Evolutionary conservation across 1,140 invertebrate species (phyloP).

Genomic region (Mizuhopecten yessoensis): DNA sequence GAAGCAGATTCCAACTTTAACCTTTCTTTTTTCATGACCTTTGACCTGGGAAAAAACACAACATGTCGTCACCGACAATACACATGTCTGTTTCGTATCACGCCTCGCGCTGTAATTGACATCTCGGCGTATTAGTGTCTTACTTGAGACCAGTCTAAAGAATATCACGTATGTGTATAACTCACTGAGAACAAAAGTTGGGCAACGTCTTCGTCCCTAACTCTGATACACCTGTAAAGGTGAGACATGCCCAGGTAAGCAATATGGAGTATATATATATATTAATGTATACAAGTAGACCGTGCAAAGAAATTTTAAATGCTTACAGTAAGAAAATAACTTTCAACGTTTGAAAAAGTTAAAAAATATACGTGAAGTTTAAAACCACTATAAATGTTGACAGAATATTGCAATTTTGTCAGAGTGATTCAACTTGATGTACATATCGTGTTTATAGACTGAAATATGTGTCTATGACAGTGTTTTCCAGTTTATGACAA

Average conservation of each 20-base stretch:
- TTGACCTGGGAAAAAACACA: background rate
- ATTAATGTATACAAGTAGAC: background rate
- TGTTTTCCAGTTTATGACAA: no score
- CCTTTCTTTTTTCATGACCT: background rate
- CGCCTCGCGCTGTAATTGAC: background rate
- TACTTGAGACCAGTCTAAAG: background rate
- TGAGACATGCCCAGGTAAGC: background rate
- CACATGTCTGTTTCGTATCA: conserved; percentile 10
- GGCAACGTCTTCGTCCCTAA: background rate
- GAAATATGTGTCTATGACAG: no score
- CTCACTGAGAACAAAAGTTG: background rate
- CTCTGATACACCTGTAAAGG: background rate
- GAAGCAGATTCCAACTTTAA: background rate
- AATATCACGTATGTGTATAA: background rate
- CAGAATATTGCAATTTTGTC: no score
- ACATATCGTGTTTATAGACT: background rate
- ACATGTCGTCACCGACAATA: background rate
- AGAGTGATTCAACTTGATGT: no score
- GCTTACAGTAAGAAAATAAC: background rate
- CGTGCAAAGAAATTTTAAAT: background rate
- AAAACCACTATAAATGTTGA: no score
- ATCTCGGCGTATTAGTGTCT: background rate
- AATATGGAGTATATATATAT: no score
- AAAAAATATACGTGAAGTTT: background rate
- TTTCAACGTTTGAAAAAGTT: background rate